Evolutionary conservation across 2,888 invertebrate species (phyloP).

Genomic region (Venusia cambrica): DNA sequence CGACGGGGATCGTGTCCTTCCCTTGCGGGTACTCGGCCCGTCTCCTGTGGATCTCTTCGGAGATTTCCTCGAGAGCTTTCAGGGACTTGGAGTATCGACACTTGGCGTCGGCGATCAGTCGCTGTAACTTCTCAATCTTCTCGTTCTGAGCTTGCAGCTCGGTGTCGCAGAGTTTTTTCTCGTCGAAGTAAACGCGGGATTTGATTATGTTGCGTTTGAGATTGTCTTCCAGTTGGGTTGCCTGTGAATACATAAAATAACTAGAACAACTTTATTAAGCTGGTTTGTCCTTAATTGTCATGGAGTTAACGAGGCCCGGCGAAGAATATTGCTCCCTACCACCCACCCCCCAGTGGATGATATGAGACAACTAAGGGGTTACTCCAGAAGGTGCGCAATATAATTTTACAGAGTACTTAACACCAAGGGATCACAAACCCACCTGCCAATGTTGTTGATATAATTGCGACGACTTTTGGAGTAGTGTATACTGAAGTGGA

Average conservation of each 20-base stretch:
- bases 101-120: conserved; percentile 90
- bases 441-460: no score
- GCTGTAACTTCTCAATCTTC: conserved; percentile 90
- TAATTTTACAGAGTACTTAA: no score
- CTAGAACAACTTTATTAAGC: no score
- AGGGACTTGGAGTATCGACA: conserved; percentile 90
- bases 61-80: conserved; percentile 92
- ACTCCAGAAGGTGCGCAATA: no score
- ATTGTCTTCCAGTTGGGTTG: conserved; percentile 90
- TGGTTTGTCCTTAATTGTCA: no score
- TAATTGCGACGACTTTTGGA: neutral
- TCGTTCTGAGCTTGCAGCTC: conserved; percentile 92
- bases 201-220: conserved; percentile 91
- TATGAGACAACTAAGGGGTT: no score
- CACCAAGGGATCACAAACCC: no score
- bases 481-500: no score
- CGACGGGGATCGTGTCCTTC: conserved; percentile 70
- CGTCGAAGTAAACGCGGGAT: conserved; percentile 94
- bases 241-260: conserved; percentile 61
- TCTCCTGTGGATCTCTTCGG: conserved; percentile 93
- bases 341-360: no score
- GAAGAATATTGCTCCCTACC: no score
- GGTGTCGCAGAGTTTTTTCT: conserved; percentile 92
- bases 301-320: no score
- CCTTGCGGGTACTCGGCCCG: conserved; percentile 77